Evolutionary conservation across 2,888 invertebrate species (phyloP), one percentile per base, ranked within the genome.

Genomic region (Slavum lentiscoides): DNA sequence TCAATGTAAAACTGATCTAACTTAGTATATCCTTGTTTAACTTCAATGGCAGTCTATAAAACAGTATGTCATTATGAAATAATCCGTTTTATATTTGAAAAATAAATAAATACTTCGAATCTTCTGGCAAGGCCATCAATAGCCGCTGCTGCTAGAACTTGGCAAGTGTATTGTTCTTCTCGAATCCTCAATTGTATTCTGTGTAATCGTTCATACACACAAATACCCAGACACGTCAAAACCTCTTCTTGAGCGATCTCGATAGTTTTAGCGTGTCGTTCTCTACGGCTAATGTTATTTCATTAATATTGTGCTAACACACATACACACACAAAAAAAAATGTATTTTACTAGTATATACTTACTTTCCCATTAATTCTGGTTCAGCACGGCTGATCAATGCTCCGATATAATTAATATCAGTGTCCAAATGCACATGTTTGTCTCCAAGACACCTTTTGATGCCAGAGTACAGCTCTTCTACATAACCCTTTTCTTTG

Each of bases 171-270:
- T 86, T 96, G 96, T 86, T 96, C 96, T 86, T 96, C 95, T 82
- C 93, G 91, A 85, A 97, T 89, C 76, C 95, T 91, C 84, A 95
- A 91, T 85, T 94, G 93, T 83, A 97, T 92, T 84, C 93, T 91
- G 86, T 96, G 94, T 70, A 97, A 89, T 82, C 96, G 90, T 86
- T 96, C 96, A 86, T 95, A 95, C 85, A 97, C 92, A 87, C 96
- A 95, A 87, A 97, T 93, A 17, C 97, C 97, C 82, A 97, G 90
- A 87, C 97, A 97, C 15, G 96, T 96, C 83, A 97, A 89, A 81
- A 97, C 96, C 88, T 97, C 97, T 87, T 97, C 96, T 88, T 97
- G 97, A 84, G 97, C 97, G 84, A 96, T 95, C 89, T 97, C 97
- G 84, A 97, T 88, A n/a, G 97, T 97, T 88, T 97, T 97, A 11